Evolutionary conservation across 2,888 invertebrate genomes (phyloP).

Genomic region (Synergus itoensis): DNA sequence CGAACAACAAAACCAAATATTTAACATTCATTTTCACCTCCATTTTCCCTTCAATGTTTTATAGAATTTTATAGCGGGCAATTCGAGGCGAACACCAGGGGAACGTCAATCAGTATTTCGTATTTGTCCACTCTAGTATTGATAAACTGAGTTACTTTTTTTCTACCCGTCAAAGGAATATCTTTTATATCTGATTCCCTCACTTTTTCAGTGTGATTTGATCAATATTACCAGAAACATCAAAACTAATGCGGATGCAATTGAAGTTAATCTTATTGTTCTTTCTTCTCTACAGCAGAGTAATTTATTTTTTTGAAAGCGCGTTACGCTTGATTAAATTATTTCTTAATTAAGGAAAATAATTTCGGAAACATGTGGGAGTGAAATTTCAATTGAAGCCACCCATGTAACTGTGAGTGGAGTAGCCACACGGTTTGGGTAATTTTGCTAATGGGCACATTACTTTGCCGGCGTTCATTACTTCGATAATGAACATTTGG

Average conservation of each 20-base stretch:
- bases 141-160: constrained; percentile 1
- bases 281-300: not conserved
- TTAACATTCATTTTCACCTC: constrained; percentile 5
- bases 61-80: not conserved
- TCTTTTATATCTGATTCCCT: not conserved
- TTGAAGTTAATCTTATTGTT: not conserved
- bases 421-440: constrained; percentile 45
- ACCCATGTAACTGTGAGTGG: constrained; percentile 9
- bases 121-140: constrained; percentile 12
- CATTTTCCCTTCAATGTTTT: constrained; percentile 5
- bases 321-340: not conserved
- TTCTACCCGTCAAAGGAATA: not conserved
- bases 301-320: not conserved
- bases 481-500: constrained; percentile 54
- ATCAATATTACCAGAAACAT: not conserved
- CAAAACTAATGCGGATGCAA: not conserved
- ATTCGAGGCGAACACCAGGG: not conserved
- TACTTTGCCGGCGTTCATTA: constrained; percentile 54
- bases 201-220: not conserved
- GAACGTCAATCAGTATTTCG: constrained; percentile 10
- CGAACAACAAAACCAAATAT: not conserved
- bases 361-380: constrained; percentile 4
- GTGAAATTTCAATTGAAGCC: constrained; percentile 31
- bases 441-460: constrained; percentile 54
- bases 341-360: constrained; percentile 29